Percentiles rank a stretch among this genome's conserved stretches.
Evolutionary conservation across 2,888 invertebrate genomes (phyloP).

Genomic region (Zonitis immaculata): DNA sequence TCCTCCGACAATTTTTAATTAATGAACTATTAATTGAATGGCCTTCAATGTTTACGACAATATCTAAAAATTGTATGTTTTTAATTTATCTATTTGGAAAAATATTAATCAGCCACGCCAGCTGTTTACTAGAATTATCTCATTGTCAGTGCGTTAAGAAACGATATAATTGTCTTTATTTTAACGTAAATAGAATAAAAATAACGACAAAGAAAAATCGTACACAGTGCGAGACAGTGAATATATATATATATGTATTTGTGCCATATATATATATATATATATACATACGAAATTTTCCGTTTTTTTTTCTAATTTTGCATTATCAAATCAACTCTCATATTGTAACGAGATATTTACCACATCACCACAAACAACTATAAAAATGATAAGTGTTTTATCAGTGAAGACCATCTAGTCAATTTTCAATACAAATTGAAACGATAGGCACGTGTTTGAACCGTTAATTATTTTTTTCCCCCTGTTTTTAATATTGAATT

Average conservation of each 20-base stretch:
- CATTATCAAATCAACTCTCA: too few species aligned
- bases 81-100: background rate
- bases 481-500: too few species aligned
- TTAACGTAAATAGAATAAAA: background rate
- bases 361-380: too few species aligned
- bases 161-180: background rate
- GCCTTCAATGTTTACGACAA: background rate
- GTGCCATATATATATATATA: background rate
- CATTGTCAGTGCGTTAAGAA: background rate
- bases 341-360: too few species aligned
- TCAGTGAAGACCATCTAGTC: too few species aligned
- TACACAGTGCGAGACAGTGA: background rate
- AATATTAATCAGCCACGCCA: background rate
- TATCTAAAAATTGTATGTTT: background rate
- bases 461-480: too few species aligned
- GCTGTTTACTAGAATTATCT: background rate
- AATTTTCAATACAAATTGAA: too few species aligned
- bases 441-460: too few species aligned
- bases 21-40: background rate
- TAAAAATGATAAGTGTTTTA: too few species aligned
- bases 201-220: background rate
- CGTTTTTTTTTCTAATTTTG: background rate
- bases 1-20: background rate
- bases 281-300: background rate
- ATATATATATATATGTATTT: too few species aligned